Evolutionary conservation across 2,113 vertebrate genomes (phyloP).

Genomic region (Speoplatyrhinus poulsoni): DNA sequence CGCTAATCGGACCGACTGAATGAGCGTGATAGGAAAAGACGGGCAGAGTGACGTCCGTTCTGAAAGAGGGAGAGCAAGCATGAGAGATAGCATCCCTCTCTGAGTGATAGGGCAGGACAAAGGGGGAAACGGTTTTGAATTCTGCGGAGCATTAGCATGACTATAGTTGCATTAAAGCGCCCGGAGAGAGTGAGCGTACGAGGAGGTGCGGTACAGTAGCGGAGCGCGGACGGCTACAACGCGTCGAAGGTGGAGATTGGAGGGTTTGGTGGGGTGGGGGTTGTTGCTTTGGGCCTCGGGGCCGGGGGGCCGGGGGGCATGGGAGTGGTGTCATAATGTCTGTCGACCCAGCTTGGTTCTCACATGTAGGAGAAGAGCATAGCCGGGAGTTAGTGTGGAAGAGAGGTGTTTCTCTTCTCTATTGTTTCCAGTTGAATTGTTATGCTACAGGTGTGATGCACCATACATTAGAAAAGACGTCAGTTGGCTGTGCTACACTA

Average conservation of each 20-base stretch:
- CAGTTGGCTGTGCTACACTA: neutral
- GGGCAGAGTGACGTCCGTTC: constrained; percentile 44
- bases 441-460: too few relatives aligned
- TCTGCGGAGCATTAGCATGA: constrained; percentile 69
- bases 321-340: neutral
- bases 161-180: constrained; percentile 70
- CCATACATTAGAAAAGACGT: neutral
- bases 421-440: neutral
- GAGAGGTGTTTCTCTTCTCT: neutral
- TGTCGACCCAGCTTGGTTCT: too few relatives aligned
- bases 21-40: constrained; percentile 37
- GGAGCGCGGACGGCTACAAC: too few relatives aligned
- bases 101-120: constrained; percentile 68
- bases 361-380: neutral
- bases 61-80: constrained; percentile 13
- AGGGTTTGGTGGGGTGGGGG: constrained; percentile 13
- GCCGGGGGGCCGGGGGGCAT: neutral
- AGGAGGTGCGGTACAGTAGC: too few relatives aligned
- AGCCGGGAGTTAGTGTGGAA: too few relatives aligned
- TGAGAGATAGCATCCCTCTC: constrained; percentile 61
- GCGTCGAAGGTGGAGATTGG: neutral
- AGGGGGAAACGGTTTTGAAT: constrained; percentile 62
- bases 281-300: neutral
- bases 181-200: constrained; percentile 33
- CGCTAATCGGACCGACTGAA: constrained; percentile 59